Percentiles rank a stretch among this genome's conserved stretches.
Conservation (phyloP, 2,888 invertebrate species). For the Leptinotarsa rubiginosa region DNA sequence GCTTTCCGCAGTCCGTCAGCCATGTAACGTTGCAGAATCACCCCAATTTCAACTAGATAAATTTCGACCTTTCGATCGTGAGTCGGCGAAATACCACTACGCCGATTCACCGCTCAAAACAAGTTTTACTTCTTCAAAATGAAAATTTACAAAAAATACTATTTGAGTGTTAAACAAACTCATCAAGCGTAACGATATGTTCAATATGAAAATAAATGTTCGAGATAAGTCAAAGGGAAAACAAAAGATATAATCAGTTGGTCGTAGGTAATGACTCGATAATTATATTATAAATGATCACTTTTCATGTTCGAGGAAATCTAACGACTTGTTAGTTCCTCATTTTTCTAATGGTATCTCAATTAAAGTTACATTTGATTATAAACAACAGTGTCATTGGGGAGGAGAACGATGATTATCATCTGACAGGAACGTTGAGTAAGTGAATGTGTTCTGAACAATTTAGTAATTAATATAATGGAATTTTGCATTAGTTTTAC, state of each 20-base stretch:
- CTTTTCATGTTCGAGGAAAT: slow-evolving; percentile 60
- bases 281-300: slow-evolving; percentile 62
- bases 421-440: not conserved
- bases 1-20: too few species aligned
- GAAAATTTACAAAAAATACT: not conserved
- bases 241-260: slow-evolving; percentile 37
- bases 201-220: slow-evolving; percentile 32
- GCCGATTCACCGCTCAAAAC: too few species aligned
- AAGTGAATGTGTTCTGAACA: not conserved
- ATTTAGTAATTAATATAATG: not conserved
- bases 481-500: too few species aligned
- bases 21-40: too few species aligned
- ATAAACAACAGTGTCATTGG: slow-evolving; percentile 28
- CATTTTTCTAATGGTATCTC: slow-evolving; percentile 53
- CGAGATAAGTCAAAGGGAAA: slow-evolving; percentile 30
- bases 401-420: slow-evolving; percentile 16
- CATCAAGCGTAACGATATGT: not conserved
- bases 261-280: slow-evolving; percentile 59
- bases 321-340: slow-evolving; percentile 53
- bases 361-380: slow-evolving; percentile 48
- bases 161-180: not conserved
- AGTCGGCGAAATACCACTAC: too few species aligned
- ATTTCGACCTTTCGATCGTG: too few species aligned
- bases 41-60: too few species aligned
- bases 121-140: too few species aligned